These are phyloP conservation scores for Lordiphosa mommai DNA, from an alignment of 1,140 invertebrate species.

Conservation along the genomic window DNA sequence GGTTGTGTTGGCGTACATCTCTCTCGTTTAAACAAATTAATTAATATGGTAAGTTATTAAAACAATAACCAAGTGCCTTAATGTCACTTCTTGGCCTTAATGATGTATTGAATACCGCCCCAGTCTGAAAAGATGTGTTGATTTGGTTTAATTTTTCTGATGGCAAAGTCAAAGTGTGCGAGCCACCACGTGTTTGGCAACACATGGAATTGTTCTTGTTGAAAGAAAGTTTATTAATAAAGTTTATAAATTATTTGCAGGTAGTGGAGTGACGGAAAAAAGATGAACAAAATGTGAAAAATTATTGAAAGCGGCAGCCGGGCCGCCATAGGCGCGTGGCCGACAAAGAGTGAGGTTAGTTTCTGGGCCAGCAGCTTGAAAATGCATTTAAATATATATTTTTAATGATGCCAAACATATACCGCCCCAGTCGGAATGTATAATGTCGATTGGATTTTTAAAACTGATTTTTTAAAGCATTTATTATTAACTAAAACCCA, in stretches of 20 bases:
- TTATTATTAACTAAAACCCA: neutral
- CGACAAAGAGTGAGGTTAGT: slow-evolving; percentile 42
- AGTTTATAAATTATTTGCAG: slow-evolving; percentile 7
- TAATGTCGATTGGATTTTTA: slow-evolving; percentile 25
- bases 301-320: neutral
- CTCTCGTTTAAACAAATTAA: neutral
- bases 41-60: slow-evolving; percentile 1
- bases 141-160: slow-evolving; percentile 46
- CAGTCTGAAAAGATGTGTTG: slow-evolving; percentile 71
- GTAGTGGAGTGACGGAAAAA: neutral
- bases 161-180: too few relatives aligned
- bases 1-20: too few relatives aligned
- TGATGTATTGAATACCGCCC: slow-evolving; percentile 81
- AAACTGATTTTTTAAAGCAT: slow-evolving; percentile 18
- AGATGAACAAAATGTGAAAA: neutral
- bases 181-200: neutral
- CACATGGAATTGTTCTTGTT: neutral
- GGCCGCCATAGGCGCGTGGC: slow-evolving; percentile 1
- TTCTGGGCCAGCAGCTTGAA: slow-evolving; percentile 1
- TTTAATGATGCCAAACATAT: slow-evolving; percentile 36
- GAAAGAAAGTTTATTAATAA: neutral
- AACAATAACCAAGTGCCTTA: slow-evolving; percentile 93
- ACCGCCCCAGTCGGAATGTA: slow-evolving; percentile 57
- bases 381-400: neutral
- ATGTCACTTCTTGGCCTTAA: slow-evolving; percentile 84